Base-by-base conservation (phyloP, 2,888 invertebrate species). In the Apeira syringaria region DNA sequence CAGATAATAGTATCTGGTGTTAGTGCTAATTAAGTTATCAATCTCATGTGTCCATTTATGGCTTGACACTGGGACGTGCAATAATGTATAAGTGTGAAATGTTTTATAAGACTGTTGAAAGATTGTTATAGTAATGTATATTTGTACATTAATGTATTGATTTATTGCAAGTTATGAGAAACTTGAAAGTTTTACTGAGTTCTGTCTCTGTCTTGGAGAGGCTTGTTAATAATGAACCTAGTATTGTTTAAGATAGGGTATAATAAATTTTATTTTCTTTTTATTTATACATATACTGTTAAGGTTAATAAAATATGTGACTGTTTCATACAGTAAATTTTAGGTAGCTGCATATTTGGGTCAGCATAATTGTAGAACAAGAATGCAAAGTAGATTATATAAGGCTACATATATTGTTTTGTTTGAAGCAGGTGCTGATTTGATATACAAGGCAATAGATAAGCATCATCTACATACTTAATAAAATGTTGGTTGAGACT, bases 31-130 rank as follows among this genome's bases (percentile, higher is more conserved):
- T 49, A 53, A 49, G 50, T 51, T 53, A 44, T 46, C 15, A 53
- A 51, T 51, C 53, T 53, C 56, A 46, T 31, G 47, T 46, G 56
- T 53, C 36, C 26, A 8, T 8, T 35, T 18, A 49, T 41, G 38
- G 47, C 40, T 38, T 38, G 48, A 57, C 61, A 62, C 59, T 64
- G 58, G 58, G 38, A 61, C 63, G 88, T 89, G 89, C 89, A 89
- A 89, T 89, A 88, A 70, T 83, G 77, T 82, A 82, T 83, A 83
- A 80, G 70, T 76, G 76, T 74, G 74, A 81, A 83, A 85, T 80
- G 39, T 40, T 46, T 70, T 87, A 85, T 86, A 85, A 87, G 88
- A 89, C 88, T 89, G 88, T 89, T 89, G 79, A 84, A 83, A 81
- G 74, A 83, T 85, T 86, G 82, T 85, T 86, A 78, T 66, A 74